phyloP scores from a whole-genome alignment of 2,888 invertebrate genomes.

The Ophion ventricosus region DNA sequence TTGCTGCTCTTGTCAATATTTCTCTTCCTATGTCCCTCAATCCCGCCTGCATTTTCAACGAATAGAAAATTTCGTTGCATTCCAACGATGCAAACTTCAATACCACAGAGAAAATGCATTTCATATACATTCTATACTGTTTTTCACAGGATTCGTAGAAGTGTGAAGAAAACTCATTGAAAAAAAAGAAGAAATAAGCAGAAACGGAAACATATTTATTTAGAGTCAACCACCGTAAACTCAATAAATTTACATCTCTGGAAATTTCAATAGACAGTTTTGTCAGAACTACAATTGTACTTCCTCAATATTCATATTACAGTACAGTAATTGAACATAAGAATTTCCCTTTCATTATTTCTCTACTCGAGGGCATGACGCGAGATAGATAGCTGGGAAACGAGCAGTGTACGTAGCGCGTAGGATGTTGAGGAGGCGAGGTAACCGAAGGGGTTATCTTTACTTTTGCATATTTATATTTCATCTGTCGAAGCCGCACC shows the following conservation, averaged over 20 bases:
- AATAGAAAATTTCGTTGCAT: too few relatives aligned
- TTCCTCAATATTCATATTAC: background rate
- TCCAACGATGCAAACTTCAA: too few relatives aligned
- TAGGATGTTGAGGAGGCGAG: constrained; percentile 28
- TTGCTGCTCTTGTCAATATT: too few relatives aligned
- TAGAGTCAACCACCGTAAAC: background rate
- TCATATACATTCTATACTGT: too few relatives aligned
- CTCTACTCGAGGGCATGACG: background rate
- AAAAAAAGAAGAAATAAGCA: too few relatives aligned
- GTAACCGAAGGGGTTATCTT: constrained; percentile 8
- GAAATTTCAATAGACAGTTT: background rate
- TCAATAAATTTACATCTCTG: background rate
- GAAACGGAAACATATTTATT: background rate
- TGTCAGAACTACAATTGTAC: background rate
- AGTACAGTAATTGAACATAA: background rate
- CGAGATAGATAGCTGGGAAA: constrained; percentile 2
- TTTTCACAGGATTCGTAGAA: too few relatives aligned
- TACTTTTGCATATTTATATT: constrained; percentile 22
- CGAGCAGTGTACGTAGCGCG: constrained; percentile 4
- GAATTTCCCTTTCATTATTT: constrained; percentile 12
- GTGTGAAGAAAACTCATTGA: too few relatives aligned
- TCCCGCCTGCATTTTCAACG: too few relatives aligned
- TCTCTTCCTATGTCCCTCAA: too few relatives aligned
- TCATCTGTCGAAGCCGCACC: constrained; percentile 24
- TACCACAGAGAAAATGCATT: too few relatives aligned